Evolutionary conservation across 2,888 invertebrate genomes (phyloP), one percentile per base, ranked within the genome.

Genomic region (Drosophila anomalata): DNA sequence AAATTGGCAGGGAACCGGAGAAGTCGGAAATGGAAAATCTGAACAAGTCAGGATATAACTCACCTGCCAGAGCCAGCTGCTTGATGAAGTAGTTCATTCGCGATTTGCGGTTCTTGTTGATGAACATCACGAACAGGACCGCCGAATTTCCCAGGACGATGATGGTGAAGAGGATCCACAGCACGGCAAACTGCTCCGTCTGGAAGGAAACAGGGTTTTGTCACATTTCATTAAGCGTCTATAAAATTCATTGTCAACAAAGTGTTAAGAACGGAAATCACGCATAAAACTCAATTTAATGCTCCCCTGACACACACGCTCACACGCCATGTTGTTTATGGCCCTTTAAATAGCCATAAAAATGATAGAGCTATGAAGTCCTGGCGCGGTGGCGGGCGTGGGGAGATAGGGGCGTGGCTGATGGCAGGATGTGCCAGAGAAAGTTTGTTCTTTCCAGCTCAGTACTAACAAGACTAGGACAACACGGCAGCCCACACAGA

Each of bases 31-130:
- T 4, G 14, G 17, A n/a, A 31, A 26, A 53, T 12, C 26, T 9
- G 3, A 6, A 1, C n/a, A 41, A 44, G 2, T 22, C 2, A 1
- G 31, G 6, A 5, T 7, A 6, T 1, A 24, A 82, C 93, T 93
- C 91, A 98, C 98, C 98, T 91, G 98, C 97, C 69, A 97, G 93
- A 2, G 98, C 98, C 57, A 98, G 93, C 88, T 98, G 97, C 93
- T 96, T 96, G 80, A 98, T 98, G 92, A 98, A 98, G 93, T 97
- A 98, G 91, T 98, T 97, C 97, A 98, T 98, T 51, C 98, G 93
- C 52, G 97, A 97, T 91, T 97, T 97, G 82, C 97, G 94, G 55
- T 96, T 95, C 89, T 97, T 97, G 76, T 96, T 96, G 84, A 96
- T 93, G 60, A 95, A 93, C 65, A 98, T 94, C 0, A 97, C 96